Evolutionary conservation across 1,140 invertebrate species (phyloP), one percentile per base, ranked within the genome.

Genomic region (Brachionus sp.): DNA sequence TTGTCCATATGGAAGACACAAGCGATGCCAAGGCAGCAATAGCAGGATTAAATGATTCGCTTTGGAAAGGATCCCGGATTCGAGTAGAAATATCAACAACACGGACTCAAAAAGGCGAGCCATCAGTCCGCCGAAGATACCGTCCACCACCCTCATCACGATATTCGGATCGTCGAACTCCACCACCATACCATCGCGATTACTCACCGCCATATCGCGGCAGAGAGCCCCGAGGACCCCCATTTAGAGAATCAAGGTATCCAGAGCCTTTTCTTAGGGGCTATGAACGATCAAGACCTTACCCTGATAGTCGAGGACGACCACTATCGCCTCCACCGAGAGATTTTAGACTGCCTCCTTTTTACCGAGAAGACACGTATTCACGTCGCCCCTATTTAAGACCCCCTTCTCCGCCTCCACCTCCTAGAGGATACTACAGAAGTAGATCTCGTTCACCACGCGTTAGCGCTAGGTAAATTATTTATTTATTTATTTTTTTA

Each of bases 1-100:
- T 97, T 92, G 95, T 97, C 92, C 95, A 97, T 90, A 97, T 96
- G 95, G 94, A 95, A 90, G 94, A 93, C 89, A 94, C 95, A 88
- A 92, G 94, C 86, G 93, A 93, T 87, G 95, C 95, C 68, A 93
- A 94, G 90, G 93, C 93, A 88, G 95, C 95, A 62, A 95, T 95
- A 88, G 93, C 95, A 89, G 94, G 93, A 87, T 90, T 97, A 86
- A 95, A 97, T 91, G 94, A 94, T 85, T 92, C 93, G 86, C 88
- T 93, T 85, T 92, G 97, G 86, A 93, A 95, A 90, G 95, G 94
- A 64, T 93, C 93, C 86, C 92, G 93, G 84, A 94, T 96, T 86
- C 95, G 95, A 91, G 95, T 95, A 85, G 94, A 96, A 88, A 94
- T 94, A 86, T 93, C 93, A 16, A 73, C 68, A 33, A 73, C 68